Evolutionary conservation across 2,113 vertebrate species (phyloP).

Genomic region (Narcine bancroftii): DNA sequence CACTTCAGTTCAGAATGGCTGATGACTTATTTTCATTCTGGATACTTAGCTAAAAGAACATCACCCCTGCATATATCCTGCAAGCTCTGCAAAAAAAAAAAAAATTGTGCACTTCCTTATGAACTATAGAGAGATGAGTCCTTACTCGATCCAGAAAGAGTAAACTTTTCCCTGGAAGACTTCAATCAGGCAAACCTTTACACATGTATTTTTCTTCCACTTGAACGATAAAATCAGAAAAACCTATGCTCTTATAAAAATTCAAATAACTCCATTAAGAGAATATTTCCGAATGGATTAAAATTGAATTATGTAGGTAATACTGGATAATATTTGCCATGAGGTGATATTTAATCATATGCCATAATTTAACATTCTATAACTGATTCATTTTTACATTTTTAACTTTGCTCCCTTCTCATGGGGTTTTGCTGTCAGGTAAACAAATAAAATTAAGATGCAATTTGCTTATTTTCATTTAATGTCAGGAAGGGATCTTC

Average conservation of each 20-base stretch:
- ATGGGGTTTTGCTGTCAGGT: background rate
- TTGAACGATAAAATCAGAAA: background rate
- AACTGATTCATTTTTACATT: slow-evolving; percentile 4
- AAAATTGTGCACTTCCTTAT: too few relatives aligned
- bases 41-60: too few relatives aligned
- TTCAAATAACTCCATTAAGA: background rate
- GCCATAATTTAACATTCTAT: background rate
- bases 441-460: background rate
- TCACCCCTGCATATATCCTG: too few relatives aligned
- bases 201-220: too few relatives aligned
- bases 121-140: too few relatives aligned
- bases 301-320: slow-evolving; percentile 10
- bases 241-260: background rate
- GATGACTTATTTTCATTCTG: too few relatives aligned
- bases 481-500: background rate
- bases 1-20: too few relatives aligned
- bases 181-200: too few relatives aligned
- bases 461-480: background rate
- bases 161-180: too few relatives aligned
- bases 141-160: too few relatives aligned
- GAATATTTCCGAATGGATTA: background rate
- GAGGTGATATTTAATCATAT: background rate
- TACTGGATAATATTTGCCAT: background rate
- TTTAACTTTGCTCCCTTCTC: background rate
- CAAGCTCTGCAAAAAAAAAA: too few relatives aligned